Base-by-base conservation (phyloP, 2,888 invertebrate genomes). In the Cryptosula pallasiana region DNA sequence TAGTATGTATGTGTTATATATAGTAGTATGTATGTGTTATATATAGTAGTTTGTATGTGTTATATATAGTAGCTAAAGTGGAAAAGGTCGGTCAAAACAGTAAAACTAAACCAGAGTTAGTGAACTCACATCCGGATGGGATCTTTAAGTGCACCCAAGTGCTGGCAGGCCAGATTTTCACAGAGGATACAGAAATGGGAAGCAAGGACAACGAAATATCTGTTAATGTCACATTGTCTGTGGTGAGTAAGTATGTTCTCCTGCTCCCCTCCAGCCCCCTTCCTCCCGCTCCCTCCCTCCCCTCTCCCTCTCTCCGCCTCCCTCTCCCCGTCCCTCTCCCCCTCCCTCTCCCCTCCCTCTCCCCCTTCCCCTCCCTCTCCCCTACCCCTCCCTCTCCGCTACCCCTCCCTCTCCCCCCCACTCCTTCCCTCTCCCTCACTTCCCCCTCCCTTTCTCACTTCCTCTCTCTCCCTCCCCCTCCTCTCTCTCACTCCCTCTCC, bases 141-240 rank as follows among this genome's bases (percentile, higher is more conserved):
- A 5, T 63, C 5, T 63, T 63, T 32, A 63, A 32, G 32, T 32
- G 27, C 63, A 27, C 3, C 25, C 63, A 63, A 29, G 34, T 29
- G 13, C 63, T 63, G 3, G 27, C 9, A 32, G 63, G 63, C 9
- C 34, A 29, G 9, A 32, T 63, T 2, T 63, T 63, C 32, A 63
- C 63, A 32, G 63, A 63, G n/a, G 5, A 27, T 32, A 63, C 63
- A 32, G 13, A 27, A 32, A 63, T 63, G 63, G 63, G 63, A 25
- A 63, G 63, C 63, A 63, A 5, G 9, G 32, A 63, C 34, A n/a
- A 34, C 27, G 63, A 63, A 32, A 9, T 63, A 27, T 32, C 63
- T 25, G 29, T 32, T 32, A 27, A 16, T 32, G 63, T 63, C 34
- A 63, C 63, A 34, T 32, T 63, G 3, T 63, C 63, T 13, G 63